phyloP scores from a whole-genome alignment of 1,140 invertebrate species.

The Reticulitermes speratus region DNA sequence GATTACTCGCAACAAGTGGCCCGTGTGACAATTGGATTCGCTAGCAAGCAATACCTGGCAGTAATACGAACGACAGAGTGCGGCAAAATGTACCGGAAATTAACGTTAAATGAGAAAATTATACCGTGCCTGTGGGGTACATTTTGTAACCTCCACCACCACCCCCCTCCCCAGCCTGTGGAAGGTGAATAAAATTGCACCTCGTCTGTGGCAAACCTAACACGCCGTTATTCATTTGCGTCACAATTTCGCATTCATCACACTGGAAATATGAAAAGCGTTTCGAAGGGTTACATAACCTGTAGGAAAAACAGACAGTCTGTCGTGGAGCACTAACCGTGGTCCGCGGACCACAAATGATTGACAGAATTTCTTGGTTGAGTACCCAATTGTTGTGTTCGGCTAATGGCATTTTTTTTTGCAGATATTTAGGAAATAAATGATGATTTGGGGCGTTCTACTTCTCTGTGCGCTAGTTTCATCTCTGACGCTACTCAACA shows the following conservation, averaged over 20 bases:
- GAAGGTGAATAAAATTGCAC: background rate
- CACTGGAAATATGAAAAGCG: background rate
- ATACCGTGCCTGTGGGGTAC: background rate
- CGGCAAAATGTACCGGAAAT: background rate
- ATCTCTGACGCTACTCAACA: too few relatives aligned
- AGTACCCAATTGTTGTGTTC: too few relatives aligned
- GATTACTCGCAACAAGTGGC: background rate
- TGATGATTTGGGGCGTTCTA: too few relatives aligned
- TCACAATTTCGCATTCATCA: background rate
- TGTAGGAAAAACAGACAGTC: too few relatives aligned
- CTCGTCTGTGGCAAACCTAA: background rate
- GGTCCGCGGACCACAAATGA: too few relatives aligned
- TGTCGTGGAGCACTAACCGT: too few relatives aligned
- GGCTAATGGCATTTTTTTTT: too few relatives aligned
- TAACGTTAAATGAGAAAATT: slow-evolving; percentile 1
- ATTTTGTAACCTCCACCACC: background rate
- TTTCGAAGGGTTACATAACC: background rate
- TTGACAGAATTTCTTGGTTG: too few relatives aligned
- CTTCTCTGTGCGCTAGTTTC: too few relatives aligned
- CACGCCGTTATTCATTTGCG: background rate
- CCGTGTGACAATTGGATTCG: background rate
- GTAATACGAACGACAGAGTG: background rate
- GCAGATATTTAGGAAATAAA: too few relatives aligned
- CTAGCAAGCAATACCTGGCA: background rate
- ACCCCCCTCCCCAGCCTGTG: background rate